Base-by-base conservation (phyloP, 2,888 invertebrate species). In the Pycnomerus fuliginosus region DNA sequence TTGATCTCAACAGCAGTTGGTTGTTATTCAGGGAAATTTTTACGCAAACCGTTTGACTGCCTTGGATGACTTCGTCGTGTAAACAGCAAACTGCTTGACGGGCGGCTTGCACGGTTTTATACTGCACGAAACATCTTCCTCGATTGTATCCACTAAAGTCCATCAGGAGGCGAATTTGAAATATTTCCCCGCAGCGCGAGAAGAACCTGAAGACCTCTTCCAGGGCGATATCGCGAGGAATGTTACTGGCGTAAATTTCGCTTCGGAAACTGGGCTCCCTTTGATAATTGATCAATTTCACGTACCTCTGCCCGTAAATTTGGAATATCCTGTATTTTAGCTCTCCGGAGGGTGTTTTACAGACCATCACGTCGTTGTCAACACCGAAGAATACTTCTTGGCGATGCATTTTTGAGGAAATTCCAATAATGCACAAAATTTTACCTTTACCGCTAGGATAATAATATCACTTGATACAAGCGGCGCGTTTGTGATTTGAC, bases 1-100 rank as follows among this genome's bases (percentile, higher is more conserved):
- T 48, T 5, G 37, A 33, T 16, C 34, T 85, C 31, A 90, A 78
- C 64, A 86, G 87, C 0, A 90, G 73, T 1, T 87, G 76, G 60
- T 87, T 85, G 68, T 90, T 90, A 65, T 91, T 89, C 1, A 87
- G 80, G 2, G 87, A 87, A 52, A 80, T 80, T 0, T 84, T 83
- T 2, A 89, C 88, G 1, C 85, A 85, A 11, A 91, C 79, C 30
- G 71, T 72, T 31, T 80, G 73, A 3, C 80, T 79, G 0, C 79
- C 78, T 23, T 83, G 71, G 15, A 90, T 81, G 65, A 84, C 80
- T 56, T 72, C 79, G 10, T 82, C 80, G 66, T 90, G 81, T 22
- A 90, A 69, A 29, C 77, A 71, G 34, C 74, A 69, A 11, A 86
- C 80, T 0, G 88, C 88, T 20, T 68, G 70, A 33, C 74, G 73